A percentile compares a stretch with the other conserved stretches of the same genome.
These are phyloP conservation scores for Epicauta chinensis DNA, from an alignment of 1,140 invertebrate genomes.

Conservation along the genomic window DNA sequence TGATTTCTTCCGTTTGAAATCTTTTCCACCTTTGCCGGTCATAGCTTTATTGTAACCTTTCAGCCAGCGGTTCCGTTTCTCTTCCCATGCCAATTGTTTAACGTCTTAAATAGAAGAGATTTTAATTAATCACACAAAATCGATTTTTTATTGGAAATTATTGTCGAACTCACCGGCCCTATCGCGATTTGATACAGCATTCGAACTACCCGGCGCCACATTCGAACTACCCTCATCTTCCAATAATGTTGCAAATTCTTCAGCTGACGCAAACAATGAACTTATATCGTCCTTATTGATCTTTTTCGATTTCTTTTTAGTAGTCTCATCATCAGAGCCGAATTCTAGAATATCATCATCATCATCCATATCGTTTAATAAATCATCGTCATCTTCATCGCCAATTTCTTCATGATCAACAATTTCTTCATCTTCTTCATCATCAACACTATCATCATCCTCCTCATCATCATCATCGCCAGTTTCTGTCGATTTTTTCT, in stretches of 20 bases:
- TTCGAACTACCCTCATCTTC: slow-evolving; percentile 39
- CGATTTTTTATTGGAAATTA: not conserved
- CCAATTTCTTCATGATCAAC: slow-evolving; percentile 39
- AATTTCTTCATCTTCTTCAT: slow-evolving; percentile 44
- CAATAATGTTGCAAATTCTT: slow-evolving; percentile 40
- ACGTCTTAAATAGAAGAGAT: slow-evolving; percentile 30
- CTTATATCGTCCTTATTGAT: slow-evolving; percentile 26
- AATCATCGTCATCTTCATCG: slow-evolving; percentile 22
- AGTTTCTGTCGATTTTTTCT: slow-evolving; percentile 26
- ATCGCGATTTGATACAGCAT: slow-evolving; percentile 38
- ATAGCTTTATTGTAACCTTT: slow-evolving; percentile 33
- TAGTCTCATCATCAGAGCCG: slow-evolving; percentile 23
- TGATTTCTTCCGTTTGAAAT: not conserved
- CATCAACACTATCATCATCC: slow-evolving; percentile 44
- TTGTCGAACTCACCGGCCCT: slow-evolving; percentile 39
- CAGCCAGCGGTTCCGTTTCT: slow-evolving; percentile 38
- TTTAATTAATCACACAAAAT: not conserved
- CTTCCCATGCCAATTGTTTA: slow-evolving; percentile 41
- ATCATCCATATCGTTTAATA: slow-evolving; percentile 27
- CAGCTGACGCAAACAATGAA: slow-evolving; percentile 40
- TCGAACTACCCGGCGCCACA: slow-evolving; percentile 35
- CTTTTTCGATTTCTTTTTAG: slow-evolving; percentile 22
- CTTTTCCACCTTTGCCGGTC: slow-evolving; percentile 12
- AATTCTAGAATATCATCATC: slow-evolving; percentile 31
- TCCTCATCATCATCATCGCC: slow-evolving; percentile 38